phyloP scores from a whole-genome alignment of 2,797 vertebrate genomes.

The Argya squamiceps region DNA sequence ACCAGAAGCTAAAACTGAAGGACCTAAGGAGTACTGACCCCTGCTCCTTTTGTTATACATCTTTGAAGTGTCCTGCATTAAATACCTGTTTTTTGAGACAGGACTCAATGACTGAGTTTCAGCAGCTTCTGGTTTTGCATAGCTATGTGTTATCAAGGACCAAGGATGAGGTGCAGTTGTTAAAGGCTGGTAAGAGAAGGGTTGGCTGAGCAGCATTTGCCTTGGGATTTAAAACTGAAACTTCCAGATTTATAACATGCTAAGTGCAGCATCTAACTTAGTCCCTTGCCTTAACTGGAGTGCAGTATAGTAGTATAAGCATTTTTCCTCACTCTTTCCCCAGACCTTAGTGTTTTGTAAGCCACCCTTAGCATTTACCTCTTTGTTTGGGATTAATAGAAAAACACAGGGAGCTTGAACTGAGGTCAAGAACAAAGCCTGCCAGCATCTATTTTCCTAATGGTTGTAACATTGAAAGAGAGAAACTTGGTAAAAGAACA shows the following conservation, averaged over 20 bases:
- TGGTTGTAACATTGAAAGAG: neutral
- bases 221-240: constrained; percentile 5
- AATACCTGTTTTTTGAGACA: neutral
- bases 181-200: neutral
- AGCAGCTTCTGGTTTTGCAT: neutral
- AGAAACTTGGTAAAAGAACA: neutral
- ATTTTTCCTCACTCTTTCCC: neutral
- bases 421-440: constrained; percentile 18
- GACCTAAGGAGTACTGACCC: neutral
- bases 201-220: neutral
- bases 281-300: neutral
- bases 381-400: constrained; percentile 4
- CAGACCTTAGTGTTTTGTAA: neutral
- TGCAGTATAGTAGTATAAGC: neutral
- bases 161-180: neutral
- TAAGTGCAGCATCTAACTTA: neutral
- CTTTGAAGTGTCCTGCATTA: neutral
- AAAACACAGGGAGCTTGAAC: constrained; percentile 22
- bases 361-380: neutral
- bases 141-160: neutral
- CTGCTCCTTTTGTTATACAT: neutral
- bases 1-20: neutral
- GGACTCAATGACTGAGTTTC: neutral
- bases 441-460: constrained; percentile 11
- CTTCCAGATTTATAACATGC: neutral